Conservation (phyloP, 2,888 invertebrate genomes). For the Amblyteles armatorius region DNA sequence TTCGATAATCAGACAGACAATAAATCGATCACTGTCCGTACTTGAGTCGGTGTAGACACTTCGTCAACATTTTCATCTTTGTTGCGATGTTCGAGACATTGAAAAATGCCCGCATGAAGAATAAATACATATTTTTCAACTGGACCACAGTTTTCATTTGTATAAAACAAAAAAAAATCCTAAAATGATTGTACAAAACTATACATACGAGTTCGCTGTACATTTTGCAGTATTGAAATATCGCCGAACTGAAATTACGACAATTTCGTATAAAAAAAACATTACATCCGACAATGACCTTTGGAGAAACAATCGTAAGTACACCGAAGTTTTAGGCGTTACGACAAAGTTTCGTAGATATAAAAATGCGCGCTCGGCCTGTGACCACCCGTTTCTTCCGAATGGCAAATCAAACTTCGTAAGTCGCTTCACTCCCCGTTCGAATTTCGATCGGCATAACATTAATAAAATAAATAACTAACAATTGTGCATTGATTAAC, state of each 20-base stretch:
- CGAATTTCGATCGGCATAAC: slow-evolving; percentile 18
- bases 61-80: background rate
- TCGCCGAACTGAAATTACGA: background rate
- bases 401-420: background rate
- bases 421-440: background rate
- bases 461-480: slow-evolving; percentile 42
- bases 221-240: slow-evolving; percentile 13
- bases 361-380: background rate
- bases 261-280: slow-evolving; percentile 28
- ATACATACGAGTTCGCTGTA: slow-evolving; percentile 32
- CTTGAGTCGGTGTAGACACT: slow-evolving; percentile 1
- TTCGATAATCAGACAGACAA: background rate
- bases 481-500: slow-evolving; percentile 29
- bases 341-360: background rate
- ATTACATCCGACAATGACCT: background rate
- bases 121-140: slow-evolving; percentile 67
- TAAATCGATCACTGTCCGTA: background rate
- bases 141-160: slow-evolving; percentile 30
- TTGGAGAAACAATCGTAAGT: background rate
- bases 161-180: slow-evolving; percentile 12
- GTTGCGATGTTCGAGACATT: slow-evolving; percentile 15
- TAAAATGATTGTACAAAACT: slow-evolving; percentile 15
- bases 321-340: background rate
- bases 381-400: background rate
- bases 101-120: slow-evolving; percentile 55